Base-by-base conservation (phyloP, 2,797 vertebrate genomes). In the Dicrostonyx torquatus region DNA sequence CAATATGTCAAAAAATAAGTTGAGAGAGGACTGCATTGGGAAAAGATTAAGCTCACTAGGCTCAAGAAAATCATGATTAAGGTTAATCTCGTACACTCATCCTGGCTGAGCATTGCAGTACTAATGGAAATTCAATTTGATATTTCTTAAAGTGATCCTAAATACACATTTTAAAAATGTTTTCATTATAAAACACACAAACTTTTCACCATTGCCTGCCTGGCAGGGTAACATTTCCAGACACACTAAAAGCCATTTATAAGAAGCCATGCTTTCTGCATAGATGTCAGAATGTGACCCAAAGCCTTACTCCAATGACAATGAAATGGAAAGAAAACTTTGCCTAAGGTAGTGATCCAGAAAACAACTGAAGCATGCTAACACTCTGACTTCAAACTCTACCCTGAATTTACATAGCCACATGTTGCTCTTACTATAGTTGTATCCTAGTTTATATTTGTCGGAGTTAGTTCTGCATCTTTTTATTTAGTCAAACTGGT, bases 61-160 rank as follows among this genome's bases (percentile, higher is more conserved):
- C 43, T 84, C 58, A 14, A 87, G 43, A 9, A 50, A 87, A 90
- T 85, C 84, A 7, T 31, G 55, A 11, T 11, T 94, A 55, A 85
- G 37, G 77, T 7, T 50, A 89, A 58, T 91, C 22, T 40, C 45
- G 34, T 79, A 91, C 26, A 12, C 48, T 62, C 14, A 29, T 50
- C 12, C 66, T 77, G 7, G 6, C 26, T 80, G 34, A 95, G 26
- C 37, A 73, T 26, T 73, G n/a, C 96, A 95, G 60, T 80, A 45
- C 20, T 90, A 89, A 78, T 40, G 50, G n/a, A 31, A 91, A 90
- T 85, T 76, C 24, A 92, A 88, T 22, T 87, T 55, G 17, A 78
- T 73, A 34, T 37, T 48, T 89, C 64, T 78, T 55, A 79, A 79
- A 91, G 48, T 84, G 18, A 88, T 73, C 6, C 13, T 58, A 94